Evolutionary conservation across 2,888 invertebrate genomes (phyloP), one percentile per base, ranked within the genome.

Genomic region (Thecophora atra): DNA sequence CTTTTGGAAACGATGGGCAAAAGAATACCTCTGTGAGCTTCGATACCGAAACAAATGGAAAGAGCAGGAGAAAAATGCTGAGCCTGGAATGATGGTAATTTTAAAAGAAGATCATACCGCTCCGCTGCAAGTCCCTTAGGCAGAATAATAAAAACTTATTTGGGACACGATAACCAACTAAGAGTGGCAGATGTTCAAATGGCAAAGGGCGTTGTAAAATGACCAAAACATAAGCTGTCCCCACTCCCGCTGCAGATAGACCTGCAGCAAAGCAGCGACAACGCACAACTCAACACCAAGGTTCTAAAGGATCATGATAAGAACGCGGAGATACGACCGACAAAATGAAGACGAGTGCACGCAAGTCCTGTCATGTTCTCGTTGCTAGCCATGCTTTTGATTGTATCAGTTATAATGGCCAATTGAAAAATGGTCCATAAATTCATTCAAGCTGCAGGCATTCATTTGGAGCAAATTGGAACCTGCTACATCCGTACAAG

Each of bases 91-190:
- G 5, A 24, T 71, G 42, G 71, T 65, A 15, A 65, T 66, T 15
- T 56, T 71, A 24, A 64, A 64, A 26, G 64, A 70, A 30, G 63
- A 70, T 24, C 62, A 71, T 24, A 8, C 28, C 15, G 15, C 64
- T 4, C 19, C 51, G 7, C n/a, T 64, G 37, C 54, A 65, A n/a
- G 65, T 44, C 56, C 62, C 2, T 24, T 66, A 30, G 56, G 66
- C n/a, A 13, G 66, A 11, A 51, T 65, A 1, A 37, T 56, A n/a
- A 70, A 52, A 15, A 24, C 51, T 71, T 60, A 62, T 44, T 2
- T 47, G 3, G 70, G 70, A 1, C 17, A 60, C 17, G 69, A 58
- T 19, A 44, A 44, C 1, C 4, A 30, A 4, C 47, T 63, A 21
- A 44, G 51, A 47, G 51, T 52, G 3, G 63, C 47, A 24, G 54